Evolutionary conservation across 2,797 vertebrate genomes (phyloP).

Genomic region (Octomys mimax): DNA sequence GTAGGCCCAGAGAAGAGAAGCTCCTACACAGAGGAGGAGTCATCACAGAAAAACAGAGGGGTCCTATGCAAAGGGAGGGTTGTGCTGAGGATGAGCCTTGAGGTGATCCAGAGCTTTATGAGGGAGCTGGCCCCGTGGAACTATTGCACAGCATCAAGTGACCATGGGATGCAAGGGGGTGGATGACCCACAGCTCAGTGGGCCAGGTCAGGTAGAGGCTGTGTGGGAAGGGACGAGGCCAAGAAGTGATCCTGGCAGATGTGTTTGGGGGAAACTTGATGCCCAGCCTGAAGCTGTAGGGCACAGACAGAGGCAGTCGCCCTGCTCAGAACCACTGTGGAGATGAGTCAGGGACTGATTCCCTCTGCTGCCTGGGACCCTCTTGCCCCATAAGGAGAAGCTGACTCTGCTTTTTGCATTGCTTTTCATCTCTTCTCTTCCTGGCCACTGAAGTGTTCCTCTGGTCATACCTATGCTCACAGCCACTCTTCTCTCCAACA

Average conservation of each 20-base stretch:
- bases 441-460: not conserved
- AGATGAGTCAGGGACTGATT: not conserved
- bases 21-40: not conserved
- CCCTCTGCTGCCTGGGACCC: not conserved
- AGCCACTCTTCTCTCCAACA: not conserved
- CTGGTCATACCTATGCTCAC: rapidly evolving
- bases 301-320: not conserved
- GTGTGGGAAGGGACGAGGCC: not conserved
- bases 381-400: not conserved
- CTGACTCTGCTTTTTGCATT: not conserved
- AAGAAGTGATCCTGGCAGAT: not conserved
- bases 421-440: not conserved
- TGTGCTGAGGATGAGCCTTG: not conserved
- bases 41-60: not conserved
- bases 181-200: not conserved
- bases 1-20: no score
- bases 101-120: not conserved
- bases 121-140: not conserved
- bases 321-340: rapidly evolving
- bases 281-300: not conserved
- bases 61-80: not conserved
- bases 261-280: not conserved
- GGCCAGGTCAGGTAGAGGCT: not conserved
- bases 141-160: not conserved
- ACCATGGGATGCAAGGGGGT: not conserved